phyloP scores from a whole-genome alignment of 2,888 invertebrate species.

The Drosophila yooni region DNA sequence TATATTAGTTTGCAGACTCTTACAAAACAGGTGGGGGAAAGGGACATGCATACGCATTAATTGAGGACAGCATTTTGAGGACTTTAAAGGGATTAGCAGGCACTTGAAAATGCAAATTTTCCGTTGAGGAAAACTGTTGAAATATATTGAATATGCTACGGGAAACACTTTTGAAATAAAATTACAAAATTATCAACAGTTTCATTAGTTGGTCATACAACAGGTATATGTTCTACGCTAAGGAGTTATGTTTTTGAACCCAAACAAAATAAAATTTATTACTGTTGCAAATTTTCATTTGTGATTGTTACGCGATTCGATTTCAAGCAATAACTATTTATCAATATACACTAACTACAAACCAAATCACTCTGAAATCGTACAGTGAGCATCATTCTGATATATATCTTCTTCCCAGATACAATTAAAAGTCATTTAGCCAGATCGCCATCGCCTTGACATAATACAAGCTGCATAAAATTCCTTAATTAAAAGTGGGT shows the following conservation, averaged over 20 bases:
- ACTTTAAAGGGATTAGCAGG: not conserved
- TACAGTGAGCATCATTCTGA: no score
- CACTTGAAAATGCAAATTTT: constrained; percentile 41
- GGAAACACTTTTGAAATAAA: not conserved
- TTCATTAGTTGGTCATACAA: not conserved
- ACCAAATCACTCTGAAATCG: no score
- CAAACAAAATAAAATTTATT: no score
- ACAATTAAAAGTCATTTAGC: not conserved
- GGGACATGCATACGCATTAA: constrained; percentile 43
- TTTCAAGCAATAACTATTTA: no score
- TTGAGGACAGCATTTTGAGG: constrained; percentile 17
- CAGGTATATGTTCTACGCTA: no score
- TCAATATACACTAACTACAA: no score
- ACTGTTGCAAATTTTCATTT: no score
- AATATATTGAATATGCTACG: not conserved
- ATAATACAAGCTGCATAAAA: not conserved
- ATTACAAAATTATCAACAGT: not conserved
- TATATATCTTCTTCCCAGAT: not conserved
- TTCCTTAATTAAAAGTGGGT: not conserved
- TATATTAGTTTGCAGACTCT: not conserved
- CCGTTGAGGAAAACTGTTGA: not conserved
- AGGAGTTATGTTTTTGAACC: no score
- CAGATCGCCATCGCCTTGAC: not conserved
- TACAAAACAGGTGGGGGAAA: constrained; percentile 9
- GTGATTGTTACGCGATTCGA: no score